These are phyloP conservation scores for Syngnathoides biaculeatus DNA, from an alignment of 2,113 vertebrate species.

Conservation along the genomic window DNA sequence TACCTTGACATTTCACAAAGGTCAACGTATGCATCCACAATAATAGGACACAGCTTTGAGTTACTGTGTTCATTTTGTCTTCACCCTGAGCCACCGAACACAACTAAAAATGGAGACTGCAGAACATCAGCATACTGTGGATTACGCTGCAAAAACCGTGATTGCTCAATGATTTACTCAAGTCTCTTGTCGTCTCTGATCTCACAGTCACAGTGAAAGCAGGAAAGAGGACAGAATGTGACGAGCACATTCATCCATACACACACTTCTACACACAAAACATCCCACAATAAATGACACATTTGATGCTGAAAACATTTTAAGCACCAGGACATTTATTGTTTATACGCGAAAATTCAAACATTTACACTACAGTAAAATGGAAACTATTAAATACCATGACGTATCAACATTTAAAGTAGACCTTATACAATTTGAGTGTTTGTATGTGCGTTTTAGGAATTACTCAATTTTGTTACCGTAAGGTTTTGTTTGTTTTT, in stretches of 20 bases:
- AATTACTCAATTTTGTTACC: slow-evolving; percentile 17
- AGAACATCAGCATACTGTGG: slow-evolving; percentile 10
- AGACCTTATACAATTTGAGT: background rate
- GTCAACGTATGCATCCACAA: slow-evolving; percentile 42
- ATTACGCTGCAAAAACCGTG: slow-evolving; percentile 5
- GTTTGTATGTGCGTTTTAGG: slow-evolving; percentile 27
- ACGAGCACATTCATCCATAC: background rate
- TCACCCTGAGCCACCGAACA: slow-evolving; percentile 5
- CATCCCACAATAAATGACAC: background rate
- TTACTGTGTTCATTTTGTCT: slow-evolving; percentile 43
- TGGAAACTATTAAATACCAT: background rate
- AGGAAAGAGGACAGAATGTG: slow-evolving; percentile 2
- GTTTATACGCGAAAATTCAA: background rate
- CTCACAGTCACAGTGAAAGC: background rate
- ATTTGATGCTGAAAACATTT: background rate
- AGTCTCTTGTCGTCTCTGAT: slow-evolving; percentile 26
- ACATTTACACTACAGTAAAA: background rate
- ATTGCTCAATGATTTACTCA: slow-evolving; percentile 47
- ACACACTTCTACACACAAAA: background rate
- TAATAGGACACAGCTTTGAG: slow-evolving; percentile 24
- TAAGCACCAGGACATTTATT: background rate
- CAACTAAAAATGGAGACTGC: slow-evolving; percentile 10
- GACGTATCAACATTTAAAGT: background rate
- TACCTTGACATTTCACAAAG: slow-evolving; percentile 44
- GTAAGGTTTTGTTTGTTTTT: background rate